A percentile compares a stretch with the other conserved stretches of the same genome.
Evolutionary conservation across 1,140 invertebrate genomes (phyloP).

Genomic region (Archivesica marissinica): DNA sequence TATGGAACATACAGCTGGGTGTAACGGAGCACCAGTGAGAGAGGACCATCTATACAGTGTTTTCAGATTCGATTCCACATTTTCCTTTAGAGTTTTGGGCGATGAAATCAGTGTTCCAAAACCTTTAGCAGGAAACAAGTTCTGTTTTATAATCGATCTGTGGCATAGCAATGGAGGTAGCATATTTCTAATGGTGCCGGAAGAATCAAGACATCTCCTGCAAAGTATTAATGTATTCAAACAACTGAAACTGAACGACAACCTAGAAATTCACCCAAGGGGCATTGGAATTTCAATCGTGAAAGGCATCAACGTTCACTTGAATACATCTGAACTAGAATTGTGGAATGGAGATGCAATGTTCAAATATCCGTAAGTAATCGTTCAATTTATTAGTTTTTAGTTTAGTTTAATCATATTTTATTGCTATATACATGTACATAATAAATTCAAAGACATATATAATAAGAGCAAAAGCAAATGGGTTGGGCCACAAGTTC

Average conservation of each 20-base stretch:
- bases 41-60: conserved; percentile 22
- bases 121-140: not conserved
- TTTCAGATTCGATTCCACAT: conserved; percentile 17
- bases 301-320: not conserved
- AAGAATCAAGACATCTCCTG: not conserved
- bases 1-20: not conserved
- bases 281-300: conserved; percentile 24
- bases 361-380: conserved; percentile 16
- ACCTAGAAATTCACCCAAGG: not conserved
- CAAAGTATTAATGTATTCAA: not conserved
- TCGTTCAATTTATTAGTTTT: not conserved
- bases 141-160: conserved; percentile 24
- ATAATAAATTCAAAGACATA: no score
- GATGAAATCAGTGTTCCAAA: not conserved
- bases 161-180: not conserved
- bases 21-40: not conserved
- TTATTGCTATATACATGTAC: no score
- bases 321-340: not conserved
- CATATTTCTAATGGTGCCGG: conserved; percentile 32
- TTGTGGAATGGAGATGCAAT: conserved; percentile 34
- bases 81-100: not conserved
- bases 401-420: not conserved
- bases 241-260: not conserved
- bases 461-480: no score
- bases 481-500: no score